These are phyloP conservation scores for Brachirus orientalis DNA, from an alignment of 2,113 vertebrate species.

Conservation along the genomic window DNA sequence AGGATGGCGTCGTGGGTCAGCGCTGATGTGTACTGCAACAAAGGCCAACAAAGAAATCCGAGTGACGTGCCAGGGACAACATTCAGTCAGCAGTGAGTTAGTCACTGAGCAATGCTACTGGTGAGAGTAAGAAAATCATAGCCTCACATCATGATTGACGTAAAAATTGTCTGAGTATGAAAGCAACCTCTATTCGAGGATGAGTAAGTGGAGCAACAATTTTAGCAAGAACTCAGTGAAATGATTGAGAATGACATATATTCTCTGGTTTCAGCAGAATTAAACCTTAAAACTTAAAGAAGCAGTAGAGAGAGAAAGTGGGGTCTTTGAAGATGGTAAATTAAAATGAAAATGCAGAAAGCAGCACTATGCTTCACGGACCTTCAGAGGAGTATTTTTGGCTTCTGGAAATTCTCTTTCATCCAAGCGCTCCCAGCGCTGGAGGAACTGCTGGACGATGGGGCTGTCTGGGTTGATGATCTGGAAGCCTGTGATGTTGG, in stretches of 20 bases:
- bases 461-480: constrained; percentile 96
- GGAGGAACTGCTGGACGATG: constrained; percentile 97
- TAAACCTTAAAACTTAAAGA: constrained; percentile 18
- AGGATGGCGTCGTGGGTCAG: constrained; percentile 95
- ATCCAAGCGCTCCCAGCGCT: constrained; percentile 97
- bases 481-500: constrained; percentile 97
- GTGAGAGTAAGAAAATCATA: constrained; percentile 26
- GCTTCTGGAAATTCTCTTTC: constrained; percentile 98
- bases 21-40: constrained; percentile 93
- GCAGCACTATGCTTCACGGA: constrained; percentile 82
- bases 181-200: constrained; percentile 12
- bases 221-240: constrained; percentile 20
- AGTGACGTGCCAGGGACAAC: constrained; percentile 16
- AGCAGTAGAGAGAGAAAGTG: not conserved
- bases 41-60: constrained; percentile 37
- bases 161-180: not conserved
- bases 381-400: constrained; percentile 94
- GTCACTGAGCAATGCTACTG: not conserved
- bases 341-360: constrained; percentile 38
- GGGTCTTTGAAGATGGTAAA: constrained; percentile 42
- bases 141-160: not conserved
- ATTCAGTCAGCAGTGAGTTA: constrained; percentile 5
- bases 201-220: constrained; percentile 28
- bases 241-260: constrained; percentile 23
- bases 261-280: constrained; percentile 24